Evolutionary conservation across 2,113 vertebrate genomes (phyloP), one percentile per base, ranked within the genome.

Genomic region (Paracanthobrama guichenoti): DNA sequence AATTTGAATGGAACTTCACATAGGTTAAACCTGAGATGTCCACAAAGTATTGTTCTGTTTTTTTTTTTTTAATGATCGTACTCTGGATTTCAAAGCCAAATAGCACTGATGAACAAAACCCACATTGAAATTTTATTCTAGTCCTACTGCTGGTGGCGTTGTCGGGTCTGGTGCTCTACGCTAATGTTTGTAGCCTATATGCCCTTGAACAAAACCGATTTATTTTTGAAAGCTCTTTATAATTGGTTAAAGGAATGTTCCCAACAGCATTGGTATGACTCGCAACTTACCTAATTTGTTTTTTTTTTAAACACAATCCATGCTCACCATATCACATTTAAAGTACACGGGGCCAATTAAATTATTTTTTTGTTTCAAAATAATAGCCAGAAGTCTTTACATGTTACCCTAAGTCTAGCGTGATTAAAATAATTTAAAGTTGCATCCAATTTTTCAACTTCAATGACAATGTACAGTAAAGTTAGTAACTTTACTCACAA

Each of bases 71-170:
- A 79, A 76, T 48, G 2, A 76, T 55, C 31, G 50, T 28, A 44
- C 69, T 53, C 2, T 73, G 66, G 31, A 12, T 78, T 71, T 57
- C 24, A 60, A 86, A 83, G 74, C 64, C 74, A 86, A 86, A 86
- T 66, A 59, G 67, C 81, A 79, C 57, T 79, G 66, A 77, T 57
- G 5, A 42, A 39, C 53, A 79, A 59, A 86, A 10, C 53, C 50
- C 80, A 59, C 73, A 62, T 10, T 75, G 72, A 57, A n/a, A n/a
- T n/a, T n/a, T n/a, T n/a, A 48, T 55, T 42, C 16, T 3, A 14
- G 64, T 77, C 18, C 46, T 69, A 69, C 35, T 10, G 39, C n/a
- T 50, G 82, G 48, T 31, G 73, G 28, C 53, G n/a, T 26, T 48
- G n/a, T 71, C 8, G 14, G 71, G 71, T n/a, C 24, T 24, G 44